These are phyloP conservation scores for Neomonachus schauinslandi DNA, from an alignment of 2,113 vertebrate species.

Conservation along the genomic window DNA sequence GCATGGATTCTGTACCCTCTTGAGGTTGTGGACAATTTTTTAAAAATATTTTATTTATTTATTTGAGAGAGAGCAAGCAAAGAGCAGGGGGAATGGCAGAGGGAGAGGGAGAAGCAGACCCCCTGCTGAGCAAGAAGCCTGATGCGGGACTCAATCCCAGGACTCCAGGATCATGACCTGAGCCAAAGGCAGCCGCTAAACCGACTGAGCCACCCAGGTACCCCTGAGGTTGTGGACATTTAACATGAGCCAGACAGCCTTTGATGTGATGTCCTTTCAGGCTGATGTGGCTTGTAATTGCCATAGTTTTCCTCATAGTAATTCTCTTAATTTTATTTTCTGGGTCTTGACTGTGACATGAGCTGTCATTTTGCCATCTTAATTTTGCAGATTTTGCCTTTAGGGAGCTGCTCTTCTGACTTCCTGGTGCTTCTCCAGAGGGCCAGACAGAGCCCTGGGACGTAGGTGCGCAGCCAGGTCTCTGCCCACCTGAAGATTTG, in stretches of 20 bases:
- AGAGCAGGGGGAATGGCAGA: background rate
- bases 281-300: background rate
- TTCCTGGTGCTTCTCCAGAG: background rate
- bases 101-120: background rate
- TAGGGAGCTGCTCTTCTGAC: background rate
- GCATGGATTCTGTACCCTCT: background rate
- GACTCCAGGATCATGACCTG: background rate
- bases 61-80: background rate
- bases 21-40: background rate
- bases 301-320: background rate
- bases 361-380: constrained; percentile 18
- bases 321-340: constrained; percentile 11
- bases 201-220: background rate
- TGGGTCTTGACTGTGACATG: background rate
- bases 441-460: too few species aligned
- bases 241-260: background rate
- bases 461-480: background rate
- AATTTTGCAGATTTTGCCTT: background rate
- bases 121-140: background rate
- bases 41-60: background rate
- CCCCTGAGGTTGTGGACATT: background rate
- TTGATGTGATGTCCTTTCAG: background rate
- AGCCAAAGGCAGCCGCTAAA: background rate
- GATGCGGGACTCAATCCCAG: background rate
- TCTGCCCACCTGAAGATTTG: background rate